Conservation (phyloP, 2,888 invertebrate genomes). For the Scrobipalpa costella region DNA sequence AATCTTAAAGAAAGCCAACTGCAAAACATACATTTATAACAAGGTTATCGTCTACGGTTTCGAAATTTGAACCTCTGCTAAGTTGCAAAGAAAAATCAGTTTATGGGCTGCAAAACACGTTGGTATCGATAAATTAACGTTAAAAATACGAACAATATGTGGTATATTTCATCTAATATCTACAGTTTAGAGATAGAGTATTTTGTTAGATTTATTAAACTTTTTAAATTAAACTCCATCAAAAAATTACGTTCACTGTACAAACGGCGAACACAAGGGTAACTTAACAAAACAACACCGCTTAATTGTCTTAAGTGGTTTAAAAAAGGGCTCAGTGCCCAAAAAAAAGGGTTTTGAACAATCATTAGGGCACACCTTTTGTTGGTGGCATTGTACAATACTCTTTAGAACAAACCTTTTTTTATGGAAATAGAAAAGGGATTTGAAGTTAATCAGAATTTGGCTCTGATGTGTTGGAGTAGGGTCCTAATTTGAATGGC, state of each 20-base stretch:
- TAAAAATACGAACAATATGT: no score
- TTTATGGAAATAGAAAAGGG: constrained; percentile 32
- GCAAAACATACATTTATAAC: no score
- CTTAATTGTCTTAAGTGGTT: constrained; percentile 68
- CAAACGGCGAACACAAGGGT: constrained; percentile 34
- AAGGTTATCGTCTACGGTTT: no score
- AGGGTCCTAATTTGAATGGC: constrained; percentile 4
- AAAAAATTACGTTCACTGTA: constrained; percentile 7
- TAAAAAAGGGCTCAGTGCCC: constrained; percentile 43
- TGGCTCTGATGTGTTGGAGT: constrained; percentile 25
- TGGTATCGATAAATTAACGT: no score
- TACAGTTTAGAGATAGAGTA: no score
- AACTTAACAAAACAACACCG: constrained; percentile 46
- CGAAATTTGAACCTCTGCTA: no score
- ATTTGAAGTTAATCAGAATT: constrained; percentile 31
- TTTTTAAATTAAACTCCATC: not conserved
- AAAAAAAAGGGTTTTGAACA: constrained; percentile 49
- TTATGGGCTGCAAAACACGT: no score
- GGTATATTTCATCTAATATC: no score
- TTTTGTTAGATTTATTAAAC: not conserved
- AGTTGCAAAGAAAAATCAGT: no score
- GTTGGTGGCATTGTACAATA: constrained; percentile 47
- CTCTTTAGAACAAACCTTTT: constrained; percentile 38
- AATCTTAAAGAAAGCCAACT: no score
- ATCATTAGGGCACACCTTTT: constrained; percentile 46